These are phyloP conservation scores for Agapornis canus DNA, from an alignment of 2,797 vertebrate species.

Conservation along the genomic window DNA sequence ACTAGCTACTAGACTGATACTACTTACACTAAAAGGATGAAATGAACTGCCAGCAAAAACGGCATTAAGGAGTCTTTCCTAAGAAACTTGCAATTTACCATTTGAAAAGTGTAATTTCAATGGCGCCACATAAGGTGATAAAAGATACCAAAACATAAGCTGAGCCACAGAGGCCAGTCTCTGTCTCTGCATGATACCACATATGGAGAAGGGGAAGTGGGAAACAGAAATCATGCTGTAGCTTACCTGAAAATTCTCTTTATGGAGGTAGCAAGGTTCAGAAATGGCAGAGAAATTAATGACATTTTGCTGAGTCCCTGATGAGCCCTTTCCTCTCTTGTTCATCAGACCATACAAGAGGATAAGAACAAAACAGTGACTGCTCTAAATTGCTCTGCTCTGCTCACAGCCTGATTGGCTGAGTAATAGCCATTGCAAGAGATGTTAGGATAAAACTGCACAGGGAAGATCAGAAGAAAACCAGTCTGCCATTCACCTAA, in stretches of 20 bases:
- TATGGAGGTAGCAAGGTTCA: not conserved
- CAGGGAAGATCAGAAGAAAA: not conserved
- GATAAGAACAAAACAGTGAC: not conserved
- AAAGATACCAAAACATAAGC: not conserved
- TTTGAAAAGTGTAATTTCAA: conserved; percentile 20
- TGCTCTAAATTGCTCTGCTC: not conserved
- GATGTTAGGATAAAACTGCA: not conserved
- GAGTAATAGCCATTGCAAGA: not conserved
- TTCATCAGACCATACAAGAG: not conserved
- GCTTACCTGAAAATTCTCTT: not conserved
- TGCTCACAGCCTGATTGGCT: not conserved
- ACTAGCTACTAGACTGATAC: not conserved
- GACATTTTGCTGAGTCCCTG: not conserved
- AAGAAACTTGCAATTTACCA: not conserved
- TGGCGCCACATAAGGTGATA: not conserved
- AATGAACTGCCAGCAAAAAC: conserved; percentile 24
- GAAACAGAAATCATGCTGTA: not conserved
- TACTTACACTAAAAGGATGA: not conserved
- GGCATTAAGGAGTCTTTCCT: not conserved
- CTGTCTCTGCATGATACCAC: not conserved
- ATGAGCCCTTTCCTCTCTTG: not conserved
- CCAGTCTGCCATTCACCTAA: not conserved
- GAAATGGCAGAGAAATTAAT: not conserved
- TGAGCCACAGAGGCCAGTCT: not conserved
- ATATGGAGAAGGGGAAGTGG: not conserved